Evolutionary conservation across 2,888 invertebrate genomes (phyloP).

Genomic region (Hydrotaea diabolus): DNA sequence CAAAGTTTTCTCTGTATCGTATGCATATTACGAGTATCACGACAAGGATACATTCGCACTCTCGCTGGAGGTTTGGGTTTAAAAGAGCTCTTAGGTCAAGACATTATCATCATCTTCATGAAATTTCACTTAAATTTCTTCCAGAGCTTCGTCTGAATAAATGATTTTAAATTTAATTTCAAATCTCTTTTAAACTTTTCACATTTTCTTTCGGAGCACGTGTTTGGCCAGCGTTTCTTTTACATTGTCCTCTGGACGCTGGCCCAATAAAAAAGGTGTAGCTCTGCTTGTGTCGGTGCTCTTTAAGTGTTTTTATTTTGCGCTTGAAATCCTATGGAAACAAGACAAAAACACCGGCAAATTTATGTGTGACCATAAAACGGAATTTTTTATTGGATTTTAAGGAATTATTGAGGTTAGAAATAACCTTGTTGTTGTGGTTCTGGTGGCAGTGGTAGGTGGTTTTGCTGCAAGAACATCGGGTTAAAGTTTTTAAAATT

Average conservation of each 20-base stretch:
- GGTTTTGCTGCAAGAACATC: no score
- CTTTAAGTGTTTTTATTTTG: neutral
- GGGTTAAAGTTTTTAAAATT: no score
- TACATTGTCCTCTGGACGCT: neutral
- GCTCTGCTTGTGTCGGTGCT: neutral
- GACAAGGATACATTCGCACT: no score
- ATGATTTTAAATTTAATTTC: neutral
- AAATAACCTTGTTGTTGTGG: neutral
- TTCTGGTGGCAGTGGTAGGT: no score
- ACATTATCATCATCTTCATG: neutral
- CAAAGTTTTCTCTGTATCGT: neutral
- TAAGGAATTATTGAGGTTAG: neutral
- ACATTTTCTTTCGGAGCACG: no score
- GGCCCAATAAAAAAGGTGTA: neutral
- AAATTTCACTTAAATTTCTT: no score
- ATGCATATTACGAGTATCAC: no score
- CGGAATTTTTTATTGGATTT: neutral
- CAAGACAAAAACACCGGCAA: neutral
- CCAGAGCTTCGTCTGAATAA: no score
- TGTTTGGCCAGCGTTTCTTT: no score
- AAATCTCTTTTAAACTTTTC: neutral
- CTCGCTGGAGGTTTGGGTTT: no score
- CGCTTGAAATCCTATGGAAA: neutral
- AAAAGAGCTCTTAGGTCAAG: no score
- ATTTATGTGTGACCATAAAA: constrained; percentile 1